Base-by-base conservation (phyloP, 2,113 vertebrate genomes). In the Penelope pileata region DNA sequence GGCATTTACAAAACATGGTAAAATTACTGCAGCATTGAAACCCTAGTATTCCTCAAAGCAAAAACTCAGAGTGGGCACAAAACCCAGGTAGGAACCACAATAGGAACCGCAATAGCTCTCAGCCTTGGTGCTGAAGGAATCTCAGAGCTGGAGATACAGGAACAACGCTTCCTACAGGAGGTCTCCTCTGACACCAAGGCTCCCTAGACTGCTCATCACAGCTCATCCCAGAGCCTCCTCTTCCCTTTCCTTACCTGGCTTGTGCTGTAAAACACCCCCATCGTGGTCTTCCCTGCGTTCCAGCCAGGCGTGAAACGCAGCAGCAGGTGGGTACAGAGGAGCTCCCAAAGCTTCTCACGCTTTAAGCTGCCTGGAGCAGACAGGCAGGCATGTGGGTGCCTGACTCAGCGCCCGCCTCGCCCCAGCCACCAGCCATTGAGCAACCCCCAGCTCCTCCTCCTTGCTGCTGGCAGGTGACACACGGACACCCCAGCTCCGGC, bases 371-470 rank as follows among this genome's bases (percentile, higher is more conserved):
- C 42, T 5, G 62, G 67, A 95, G 88, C 81, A 81, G 56, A 82
- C 92, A 93, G 89, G 75, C 54, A 94, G 92, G 87, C 93, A 86
- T 95, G 80, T 94, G 97, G 91, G 90, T 34, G 75, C 93, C 92
- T 98, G 97, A 98, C 96, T 98, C 98, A 97, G 94, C 5, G 22
- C 94, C 96, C 27, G 21, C 97, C 97, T 93, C 91, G 84, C 75
- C 85, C 78, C 4, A 60, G 9, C 59, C 66, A 26, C 84, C 89
- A 32, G 38, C 58, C 8, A 77, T 75, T 97, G 73, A 91, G 96
- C 86, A 97, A 97, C 42, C 62, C 56, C 16, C 38, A 72, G 23
- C 93, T 94, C 88, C 90, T 94, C 91, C 43, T 85, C 84, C 62
- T 86, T 6, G 0, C 27, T 80, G 77, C 56, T 1, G 0, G 50